Evolutionary conservation across 2,888 invertebrate species (phyloP), one percentile per base, ranked within the genome.

Genomic region (Heliconius aoede): DNA sequence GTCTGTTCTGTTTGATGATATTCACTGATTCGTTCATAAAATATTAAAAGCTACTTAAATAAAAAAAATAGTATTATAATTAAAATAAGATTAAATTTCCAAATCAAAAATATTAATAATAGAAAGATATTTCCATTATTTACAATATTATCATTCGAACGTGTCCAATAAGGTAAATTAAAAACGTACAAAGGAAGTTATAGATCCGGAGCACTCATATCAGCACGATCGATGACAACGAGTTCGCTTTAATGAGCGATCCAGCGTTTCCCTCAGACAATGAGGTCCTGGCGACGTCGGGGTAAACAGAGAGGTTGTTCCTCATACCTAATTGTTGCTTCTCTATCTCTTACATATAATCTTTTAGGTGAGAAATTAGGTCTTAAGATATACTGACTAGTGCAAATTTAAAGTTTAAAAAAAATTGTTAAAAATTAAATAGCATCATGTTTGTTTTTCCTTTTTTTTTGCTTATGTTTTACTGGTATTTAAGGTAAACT

Each of bases 201-300:
- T 69, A 51, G n/a, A 4, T 30, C 69, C 26, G n/a, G 46, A 46
- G 68, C 28, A 69, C 68, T 58, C 60, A 72, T 72, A 61, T 72
- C 28, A 72, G 60, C 72, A 40, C 30, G 69, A 72, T 72, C 72
- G 60, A 72, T 40, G 36, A 60, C 24, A 13, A 72, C 72, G 24
- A 72, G 60, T 32, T n/a, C 58, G 71, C 55, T 58, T 72, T 60
- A 72, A 72, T 72, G 71, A 72, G 71, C 71, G 36, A 72, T 32
- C 60, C 71, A 55, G 69, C 69, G 51, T 51, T 69, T 30, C 69
- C n/a, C n/a, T n/a, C 69, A 55, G 30, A 69, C 51, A 55, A 69
- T 55, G 69, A 69, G 46, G n/a, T 69, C 30, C 69, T 30, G 30
- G 69, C 55, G 24, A 51, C 69, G 69, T 69, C 28, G 69, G 69